Evolutionary conservation across 37 sponge, comb jelly and placozoan genomes (phyloP), one percentile per base, ranked within the genome.

Genomic region (Corticium candelabrum): DNA sequence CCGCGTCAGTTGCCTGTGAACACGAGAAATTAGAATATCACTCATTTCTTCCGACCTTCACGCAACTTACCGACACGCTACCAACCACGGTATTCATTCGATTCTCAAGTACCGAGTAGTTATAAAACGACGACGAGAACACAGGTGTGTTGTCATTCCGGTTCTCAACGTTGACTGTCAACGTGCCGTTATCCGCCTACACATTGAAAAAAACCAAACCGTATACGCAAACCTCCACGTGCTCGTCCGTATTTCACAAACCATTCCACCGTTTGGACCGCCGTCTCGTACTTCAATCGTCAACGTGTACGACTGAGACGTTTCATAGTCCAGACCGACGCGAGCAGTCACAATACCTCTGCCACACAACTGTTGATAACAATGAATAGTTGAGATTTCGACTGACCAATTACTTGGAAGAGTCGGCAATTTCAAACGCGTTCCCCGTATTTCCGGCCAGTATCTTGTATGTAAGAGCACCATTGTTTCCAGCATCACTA

Each of bases 121-220:
- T 71, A 75, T 85, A 89, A 11, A 2, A 31, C 36, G 70, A 0
- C 35, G 68, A 67, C 0, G 3, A 15, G 43, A 89, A 89, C 7
- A 76, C 50, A 30, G 89, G 86, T 11, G 83, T 40, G 30, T 72
- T 75, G 40, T 89, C 83, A 70, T 89, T 85, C 33, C 57, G 76
- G 67, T 89, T 86, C 4, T 43, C 38, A 21, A 84, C 37, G 32
- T 41, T 40, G 21, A 89, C 74, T 0, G 74, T 38, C 1, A 82
- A 40, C 30, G 40, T 74, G 3, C 34, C 33, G 27, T 31, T 76
- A 1, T 11, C 33, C 0, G 83, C 43, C 11, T n/a, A 41, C 68
- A 68, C n/a, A n/a, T n/a, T n/a, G n/a, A n/a, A n/a, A n/a, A n/a
- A n/a, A n/a, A n/a, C n/a, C n/a, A n/a, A n/a, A n/a, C n/a, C n/a